These are phyloP conservation scores for Athene cunicularia DNA, from an alignment of 2,113 vertebrate genomes.

Conservation along the genomic window DNA sequence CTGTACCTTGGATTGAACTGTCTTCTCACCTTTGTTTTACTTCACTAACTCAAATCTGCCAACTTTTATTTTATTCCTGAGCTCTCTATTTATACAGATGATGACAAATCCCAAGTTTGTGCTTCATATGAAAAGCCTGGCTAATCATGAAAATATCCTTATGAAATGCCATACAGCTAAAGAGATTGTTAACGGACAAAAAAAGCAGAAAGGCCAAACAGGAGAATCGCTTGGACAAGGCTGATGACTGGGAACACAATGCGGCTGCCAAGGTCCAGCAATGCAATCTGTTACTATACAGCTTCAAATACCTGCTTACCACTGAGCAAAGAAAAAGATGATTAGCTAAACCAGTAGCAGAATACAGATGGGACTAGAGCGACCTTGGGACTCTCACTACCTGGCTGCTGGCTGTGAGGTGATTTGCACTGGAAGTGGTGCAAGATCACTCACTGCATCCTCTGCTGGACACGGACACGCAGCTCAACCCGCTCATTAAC, in stretches of 20 bases:
- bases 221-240: not conserved
- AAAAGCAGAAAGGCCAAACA: not conserved
- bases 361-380: not conserved
- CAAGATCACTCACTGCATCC: slow-evolving; percentile 54
- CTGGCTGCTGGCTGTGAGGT: not conserved
- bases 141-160: not conserved
- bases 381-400: not conserved
- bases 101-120: not conserved
- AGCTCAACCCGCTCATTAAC: not conserved
- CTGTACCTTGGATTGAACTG: not conserved
- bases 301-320: slow-evolving; percentile 45
- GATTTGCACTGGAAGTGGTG: not conserved
- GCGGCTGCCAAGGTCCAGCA: not conserved
- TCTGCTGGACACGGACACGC: slow-evolving; percentile 45
- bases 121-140: not conserved
- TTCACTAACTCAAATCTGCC: not conserved
- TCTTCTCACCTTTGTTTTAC: not conserved
- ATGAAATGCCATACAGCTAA: not conserved
- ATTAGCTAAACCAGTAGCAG: slow-evolving; percentile 41
- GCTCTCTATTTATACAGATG: not conserved
- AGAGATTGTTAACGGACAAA: not conserved
- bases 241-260: not conserved
- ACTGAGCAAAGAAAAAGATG: slow-evolving; percentile 20
- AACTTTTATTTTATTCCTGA: not conserved
- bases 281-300: not conserved